Percentiles rank a stretch among this genome's conserved stretches.
Evolutionary conservation across 2,113 vertebrate species (phyloP).

Genomic region (Macquaria australasica): DNA sequence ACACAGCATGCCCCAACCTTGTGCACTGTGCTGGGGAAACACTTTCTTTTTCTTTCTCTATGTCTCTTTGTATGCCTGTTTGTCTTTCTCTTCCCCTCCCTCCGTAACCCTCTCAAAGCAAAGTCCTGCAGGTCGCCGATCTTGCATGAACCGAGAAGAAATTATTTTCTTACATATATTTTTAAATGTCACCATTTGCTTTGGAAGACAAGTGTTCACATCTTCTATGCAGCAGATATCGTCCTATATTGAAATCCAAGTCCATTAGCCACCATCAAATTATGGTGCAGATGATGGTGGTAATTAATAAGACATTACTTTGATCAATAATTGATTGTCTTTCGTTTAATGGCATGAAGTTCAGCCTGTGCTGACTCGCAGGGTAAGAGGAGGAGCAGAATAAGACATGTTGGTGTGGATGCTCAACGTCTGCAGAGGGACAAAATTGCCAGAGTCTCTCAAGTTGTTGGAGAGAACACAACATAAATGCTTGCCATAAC

Average conservation of each 20-base stretch:
- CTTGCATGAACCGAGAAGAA: conserved; percentile 24
- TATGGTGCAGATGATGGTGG: conserved; percentile 58
- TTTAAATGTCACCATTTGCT: conserved; percentile 29
- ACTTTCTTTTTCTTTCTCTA: conserved; percentile 25
- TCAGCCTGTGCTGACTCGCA: conserved; percentile 23
- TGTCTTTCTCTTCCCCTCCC: not conserved
- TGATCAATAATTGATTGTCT: conserved; percentile 73
- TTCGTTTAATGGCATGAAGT: conserved; percentile 62
- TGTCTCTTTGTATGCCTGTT: conserved; percentile 10
- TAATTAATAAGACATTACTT: conserved; percentile 75
- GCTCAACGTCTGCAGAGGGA: conserved; percentile 6
- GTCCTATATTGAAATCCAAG: conserved; percentile 43
- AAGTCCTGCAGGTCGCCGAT: not conserved
- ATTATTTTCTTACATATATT: not conserved
- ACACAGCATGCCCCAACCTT: conserved; percentile 57
- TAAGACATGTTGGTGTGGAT: conserved; percentile 4
- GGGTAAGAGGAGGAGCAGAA: conserved; percentile 17
- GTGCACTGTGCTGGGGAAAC: conserved; percentile 22
- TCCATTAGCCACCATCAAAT: conserved; percentile 56
- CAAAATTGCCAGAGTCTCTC: not conserved
- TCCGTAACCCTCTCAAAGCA: not conserved
- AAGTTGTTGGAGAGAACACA: conserved; percentile 8
- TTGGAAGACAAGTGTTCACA: conserved; percentile 22
- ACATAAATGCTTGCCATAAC: not conserved
- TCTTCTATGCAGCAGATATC: conserved; percentile 16